Percentiles rank a stretch among this genome's conserved stretches.
Conservation (phyloP, 2,113 vertebrate species). For the Neopipo cinnamomea region DNA sequence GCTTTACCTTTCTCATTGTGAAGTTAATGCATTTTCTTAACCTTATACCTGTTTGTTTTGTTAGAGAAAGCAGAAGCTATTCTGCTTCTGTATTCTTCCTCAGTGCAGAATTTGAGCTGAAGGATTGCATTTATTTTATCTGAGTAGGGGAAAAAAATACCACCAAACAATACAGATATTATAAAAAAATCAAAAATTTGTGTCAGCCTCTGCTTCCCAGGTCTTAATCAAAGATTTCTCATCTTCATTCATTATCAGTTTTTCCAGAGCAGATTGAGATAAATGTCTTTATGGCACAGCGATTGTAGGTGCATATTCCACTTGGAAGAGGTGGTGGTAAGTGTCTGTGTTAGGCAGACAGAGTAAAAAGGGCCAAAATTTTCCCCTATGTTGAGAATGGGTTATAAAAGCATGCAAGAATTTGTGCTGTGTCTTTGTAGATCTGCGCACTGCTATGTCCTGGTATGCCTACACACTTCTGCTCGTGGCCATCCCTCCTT, state of each 20-base stretch:
- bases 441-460: not conserved
- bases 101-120: not conserved
- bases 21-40: slow-evolving; percentile 41
- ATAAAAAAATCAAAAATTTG: slow-evolving; percentile 24
- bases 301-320: not conserved
- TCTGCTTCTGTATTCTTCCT: not conserved
- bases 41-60: slow-evolving; percentile 1
- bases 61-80: slow-evolving; percentile 3
- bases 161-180: slow-evolving; percentile 5
- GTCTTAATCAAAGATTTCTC: slow-evolving; percentile 21
- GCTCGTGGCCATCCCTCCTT: not conserved
- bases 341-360: not conserved
- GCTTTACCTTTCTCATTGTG: not conserved
- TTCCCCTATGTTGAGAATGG: not conserved
- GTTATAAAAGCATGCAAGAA: not conserved
- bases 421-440: not conserved
- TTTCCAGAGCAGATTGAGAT: slow-evolving; percentile 38
- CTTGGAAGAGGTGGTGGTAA: not conserved
- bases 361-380: not conserved
- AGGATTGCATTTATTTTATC: slow-evolving; percentile 1
- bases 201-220: slow-evolving; percentile 1
- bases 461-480: not conserved
- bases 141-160: not conserved
- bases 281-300: slow-evolving; percentile 30
- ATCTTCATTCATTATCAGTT: slow-evolving; percentile 37